Evolutionary conservation across 1,140 invertebrate species (phyloP), one percentile per base, ranked within the genome.

Genomic region (Magallana ariakensis): DNA sequence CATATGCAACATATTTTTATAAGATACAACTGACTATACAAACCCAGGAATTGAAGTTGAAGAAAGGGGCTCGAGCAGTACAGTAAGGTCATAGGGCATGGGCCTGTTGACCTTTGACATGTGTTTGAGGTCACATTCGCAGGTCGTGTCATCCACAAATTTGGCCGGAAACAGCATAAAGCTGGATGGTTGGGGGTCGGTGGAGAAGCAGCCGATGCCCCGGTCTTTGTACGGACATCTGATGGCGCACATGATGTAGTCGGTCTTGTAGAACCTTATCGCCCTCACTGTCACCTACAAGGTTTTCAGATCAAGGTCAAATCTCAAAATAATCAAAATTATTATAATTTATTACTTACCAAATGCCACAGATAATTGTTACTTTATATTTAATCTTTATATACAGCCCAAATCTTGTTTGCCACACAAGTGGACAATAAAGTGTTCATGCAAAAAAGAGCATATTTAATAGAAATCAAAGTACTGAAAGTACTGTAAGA

Each of bases 141-240:
- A 56, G 11, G 55, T 16, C 9, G 66, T 54, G 22, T 55, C 54
- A 70, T 81, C 53, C 10, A 87, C 26, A 13, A 60, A 9, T 60
- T 55, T 80, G 1, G 55, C 54, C 19, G 86, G 86, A 54, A 87
- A 70, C 13, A 57, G 4, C 11, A 87, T 58, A 58, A 84, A 84
- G 5, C 83, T 26, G 60, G 83, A 22, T 60, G 82, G 70, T 56
- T 83, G 7, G n/a, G n/a, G 26, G 4, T 22, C 15, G 26, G 62
- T n/a, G n/a, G 83, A 26, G 81, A 80, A 87, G 56, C 86, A 87
- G 46, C 83, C 83, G 53, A 87, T 80, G 53, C 58, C 56, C 3
- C 82, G 81, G 2, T 60, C 62, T 22, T 6, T 62, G 46, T 57
- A 87, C 0, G 75, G 83, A 60, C 86, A 87, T 19, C 53, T 22